Percentiles rank a stretch among this genome's conserved stretches.
phyloP scores from a whole-genome alignment of 2,888 invertebrate species.

The Lepidochrysops patricia region DNA sequence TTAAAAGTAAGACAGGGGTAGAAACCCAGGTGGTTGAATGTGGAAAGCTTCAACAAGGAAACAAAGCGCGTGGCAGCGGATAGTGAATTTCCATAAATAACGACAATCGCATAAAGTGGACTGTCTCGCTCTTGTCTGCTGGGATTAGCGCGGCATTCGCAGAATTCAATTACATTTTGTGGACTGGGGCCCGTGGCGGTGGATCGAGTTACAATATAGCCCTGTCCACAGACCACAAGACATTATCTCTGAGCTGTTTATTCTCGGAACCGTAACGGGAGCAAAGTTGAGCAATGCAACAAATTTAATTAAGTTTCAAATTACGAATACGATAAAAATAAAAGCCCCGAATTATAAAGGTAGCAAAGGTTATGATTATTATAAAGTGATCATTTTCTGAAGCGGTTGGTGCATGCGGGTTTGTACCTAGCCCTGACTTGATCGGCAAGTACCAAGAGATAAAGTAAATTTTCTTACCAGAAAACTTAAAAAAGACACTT shows the following conservation, averaged over 20 bases:
- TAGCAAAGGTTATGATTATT: too few species aligned
- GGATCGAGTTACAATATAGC: not conserved
- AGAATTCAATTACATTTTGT: constrained; percentile 2
- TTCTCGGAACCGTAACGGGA: not conserved
- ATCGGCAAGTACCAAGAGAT: too few species aligned
- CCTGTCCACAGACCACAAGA: not conserved
- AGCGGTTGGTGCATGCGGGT: too few species aligned
- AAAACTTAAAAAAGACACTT: too few species aligned
- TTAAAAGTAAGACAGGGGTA: too few species aligned
- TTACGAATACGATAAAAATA: not conserved
- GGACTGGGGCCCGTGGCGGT: not conserved
- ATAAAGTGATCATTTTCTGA: too few species aligned
- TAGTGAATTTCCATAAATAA: not conserved
- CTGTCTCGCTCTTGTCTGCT: not conserved
- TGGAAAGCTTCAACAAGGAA: too few species aligned
- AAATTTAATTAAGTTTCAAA: too few species aligned
- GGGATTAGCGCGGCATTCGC: not conserved
- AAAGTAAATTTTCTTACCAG: too few species aligned
- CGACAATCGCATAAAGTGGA: not conserved
- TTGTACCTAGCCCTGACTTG: too few species aligned
- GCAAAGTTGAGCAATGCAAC: not conserved
- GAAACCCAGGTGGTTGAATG: too few species aligned
- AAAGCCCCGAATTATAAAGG: too few species aligned
- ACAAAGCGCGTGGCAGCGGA: not conserved
- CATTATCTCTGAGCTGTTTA: not conserved